Evolutionary conservation across 2,797 vertebrate genomes (phyloP).

Genomic region (Acanthornis magna): DNA sequence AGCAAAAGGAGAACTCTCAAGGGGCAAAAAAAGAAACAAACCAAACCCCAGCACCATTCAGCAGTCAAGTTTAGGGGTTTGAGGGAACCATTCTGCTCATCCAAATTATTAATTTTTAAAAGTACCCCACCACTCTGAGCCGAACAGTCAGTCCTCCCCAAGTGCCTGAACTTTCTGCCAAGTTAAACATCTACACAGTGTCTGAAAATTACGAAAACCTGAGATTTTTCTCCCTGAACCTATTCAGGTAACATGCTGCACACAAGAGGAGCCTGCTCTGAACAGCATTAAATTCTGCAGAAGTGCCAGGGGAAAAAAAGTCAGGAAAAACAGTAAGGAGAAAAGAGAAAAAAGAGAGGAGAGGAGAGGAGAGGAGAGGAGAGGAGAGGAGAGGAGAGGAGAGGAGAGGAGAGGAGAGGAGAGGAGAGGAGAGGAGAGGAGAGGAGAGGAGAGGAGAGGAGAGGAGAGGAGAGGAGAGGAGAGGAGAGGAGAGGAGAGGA

Average conservation of each 20-base stretch:
- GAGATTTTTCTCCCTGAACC: background rate
- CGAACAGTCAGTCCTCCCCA: background rate
- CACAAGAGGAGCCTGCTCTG: background rate
- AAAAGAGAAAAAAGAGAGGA: background rate
- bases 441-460: no score
- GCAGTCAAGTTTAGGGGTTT: background rate
- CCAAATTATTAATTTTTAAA: background rate
- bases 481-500: no score
- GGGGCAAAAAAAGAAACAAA: no score
- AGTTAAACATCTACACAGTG: background rate
- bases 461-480: no score
- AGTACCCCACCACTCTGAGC: background rate
- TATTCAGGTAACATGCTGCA: background rate
- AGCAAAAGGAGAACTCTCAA: background rate
- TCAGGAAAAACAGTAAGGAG: no score
- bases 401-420: no score
- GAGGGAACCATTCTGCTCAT: rapidly evolving
- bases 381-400: no score
- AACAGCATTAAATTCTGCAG: no score
- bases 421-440: no score
- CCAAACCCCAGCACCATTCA: background rate
- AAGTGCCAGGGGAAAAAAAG: no score
- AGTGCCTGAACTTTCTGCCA: background rate
- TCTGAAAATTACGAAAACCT: background rate
- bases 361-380: background rate